Base-by-base conservation (phyloP, 1,140 invertebrate species). In the Anagrus nilaparvatae region DNA sequence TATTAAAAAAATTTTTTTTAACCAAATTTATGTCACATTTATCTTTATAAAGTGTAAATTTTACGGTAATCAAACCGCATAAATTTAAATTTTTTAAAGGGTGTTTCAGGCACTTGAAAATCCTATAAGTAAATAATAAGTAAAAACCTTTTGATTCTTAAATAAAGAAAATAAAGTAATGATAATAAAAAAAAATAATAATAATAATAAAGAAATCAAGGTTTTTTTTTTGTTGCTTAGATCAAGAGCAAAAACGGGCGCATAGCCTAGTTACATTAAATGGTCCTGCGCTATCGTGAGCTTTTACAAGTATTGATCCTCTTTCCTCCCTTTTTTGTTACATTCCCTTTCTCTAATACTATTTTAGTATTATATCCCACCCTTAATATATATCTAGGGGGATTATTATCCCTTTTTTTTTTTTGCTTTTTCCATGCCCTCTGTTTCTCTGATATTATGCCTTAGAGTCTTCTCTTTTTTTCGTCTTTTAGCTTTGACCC, bases 181-280 rank as follows among this genome's bases (percentile, higher is more conserved):
- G n/a, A n/a, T n/a, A n/a, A n/a, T n/a, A n/a, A n/a, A n/a, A n/a
- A n/a, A n/a, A n/a, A n/a, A n/a, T n/a, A n/a, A n/a, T n/a, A n/a
- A n/a, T n/a, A n/a, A n/a, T n/a, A n/a, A n/a, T n/a, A n/a, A n/a
- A n/a, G n/a, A n/a, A n/a, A n/a, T n/a, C 14, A 16, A 21, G 6
- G 18, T 28, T 16, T 16, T 4, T 38, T 17, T 37, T 23, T 27
- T 12, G 10, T 21, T 37, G 24, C n/a, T n/a, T n/a, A n/a, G n/a
- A 25, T 25, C 12, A 12, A 25, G 6, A 25, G 12, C 24, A 25
- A n/a, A n/a, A n/a, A 32, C 47, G 39, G 31, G 41, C 46, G 45
- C 49, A 43, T 51, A 52, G 33, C 50, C 46, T 53, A 56, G 55
- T 57, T 46, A 41, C 38, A 46, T n/a, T n/a, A n/a, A n/a, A n/a